These are phyloP conservation scores for Himalopsyche tibetana DNA, from an alignment of 2,888 invertebrate species.

Conservation along the genomic window DNA sequence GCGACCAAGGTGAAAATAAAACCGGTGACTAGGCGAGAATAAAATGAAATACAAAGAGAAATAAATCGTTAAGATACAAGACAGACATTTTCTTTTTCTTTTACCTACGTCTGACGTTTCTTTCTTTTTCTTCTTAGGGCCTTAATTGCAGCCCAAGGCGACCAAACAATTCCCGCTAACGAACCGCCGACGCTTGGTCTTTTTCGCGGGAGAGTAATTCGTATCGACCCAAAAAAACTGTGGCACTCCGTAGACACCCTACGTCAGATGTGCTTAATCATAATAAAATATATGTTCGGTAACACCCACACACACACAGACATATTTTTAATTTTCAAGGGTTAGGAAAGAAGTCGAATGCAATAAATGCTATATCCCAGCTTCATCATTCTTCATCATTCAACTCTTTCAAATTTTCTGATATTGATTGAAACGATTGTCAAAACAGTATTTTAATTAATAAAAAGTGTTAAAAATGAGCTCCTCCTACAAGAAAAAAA, in stretches of 20 bases:
- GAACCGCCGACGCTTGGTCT: constrained; percentile 35
- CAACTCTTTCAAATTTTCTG: no score
- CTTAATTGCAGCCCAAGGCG: constrained; percentile 43
- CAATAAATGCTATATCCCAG: no score
- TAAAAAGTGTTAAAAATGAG: no score
- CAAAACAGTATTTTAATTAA: no score
- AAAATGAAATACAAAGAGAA: constrained; percentile 39
- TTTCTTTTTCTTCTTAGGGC: constrained; percentile 40
- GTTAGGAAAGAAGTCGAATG: no score
- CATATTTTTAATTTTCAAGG: no score
- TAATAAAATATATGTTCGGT: neutral
- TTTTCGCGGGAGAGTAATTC: constrained; percentile 42
- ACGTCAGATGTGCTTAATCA: constrained; percentile 4
- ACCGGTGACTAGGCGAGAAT: constrained; percentile 27
- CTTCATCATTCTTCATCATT: no score
- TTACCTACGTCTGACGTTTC: constrained; percentile 35
- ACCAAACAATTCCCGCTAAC: constrained; percentile 43
- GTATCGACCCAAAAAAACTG: constrained; percentile 37
- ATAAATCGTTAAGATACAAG: constrained; percentile 43
- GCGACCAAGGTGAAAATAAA: constrained; percentile 19
- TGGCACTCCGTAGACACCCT: constrained; percentile 31
- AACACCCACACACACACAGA: neutral
- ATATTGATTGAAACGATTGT: no score
- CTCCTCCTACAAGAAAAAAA: no score
- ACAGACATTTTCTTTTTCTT: constrained; percentile 40